Conservation (phyloP, 2,888 invertebrate genomes). For the Diplazon laetatorius region DNA sequence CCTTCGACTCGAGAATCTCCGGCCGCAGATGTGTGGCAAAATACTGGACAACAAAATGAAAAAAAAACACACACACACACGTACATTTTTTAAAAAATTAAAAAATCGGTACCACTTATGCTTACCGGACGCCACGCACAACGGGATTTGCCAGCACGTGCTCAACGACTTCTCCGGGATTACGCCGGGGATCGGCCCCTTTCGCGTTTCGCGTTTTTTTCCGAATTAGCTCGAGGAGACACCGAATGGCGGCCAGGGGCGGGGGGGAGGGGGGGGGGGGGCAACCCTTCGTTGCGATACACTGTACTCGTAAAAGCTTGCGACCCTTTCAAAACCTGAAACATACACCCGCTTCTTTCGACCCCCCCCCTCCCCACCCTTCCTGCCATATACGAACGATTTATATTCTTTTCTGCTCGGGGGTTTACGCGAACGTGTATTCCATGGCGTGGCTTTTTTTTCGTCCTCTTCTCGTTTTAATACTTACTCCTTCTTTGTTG, state of each 20-base stretch:
- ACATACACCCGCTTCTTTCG: constrained; percentile 21
- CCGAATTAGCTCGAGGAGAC: constrained; percentile 56
- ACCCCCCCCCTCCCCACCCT: constrained; percentile 15
- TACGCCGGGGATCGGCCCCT: constrained; percentile 49
- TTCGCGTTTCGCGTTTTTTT: constrained; percentile 52
- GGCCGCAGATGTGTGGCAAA: no score
- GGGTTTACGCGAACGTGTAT: constrained; percentile 28
- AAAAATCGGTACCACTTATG: constrained; percentile 22
- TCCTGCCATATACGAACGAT: constrained; percentile 23
- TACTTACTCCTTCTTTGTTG: no score
- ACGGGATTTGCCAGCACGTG: constrained; percentile 30
- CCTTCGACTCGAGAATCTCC: constrained; percentile 34
- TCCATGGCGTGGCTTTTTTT: neutral
- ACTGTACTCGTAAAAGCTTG: constrained; percentile 48
- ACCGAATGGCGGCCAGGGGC: constrained; percentile 31
- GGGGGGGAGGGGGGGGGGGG: no score
- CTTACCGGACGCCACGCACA: constrained; percentile 22
- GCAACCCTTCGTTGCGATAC: constrained; percentile 41
- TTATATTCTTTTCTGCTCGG: constrained; percentile 26
- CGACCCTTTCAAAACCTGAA: constrained; percentile 25
- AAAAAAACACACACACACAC: no score
- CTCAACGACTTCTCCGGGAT: constrained; percentile 62
- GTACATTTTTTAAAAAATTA: no score
- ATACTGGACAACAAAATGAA: neutral
- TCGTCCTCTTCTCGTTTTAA: neutral